Evolutionary conservation across 2,888 invertebrate genomes (phyloP).

Genomic region (Seira sanloemensis): DNA sequence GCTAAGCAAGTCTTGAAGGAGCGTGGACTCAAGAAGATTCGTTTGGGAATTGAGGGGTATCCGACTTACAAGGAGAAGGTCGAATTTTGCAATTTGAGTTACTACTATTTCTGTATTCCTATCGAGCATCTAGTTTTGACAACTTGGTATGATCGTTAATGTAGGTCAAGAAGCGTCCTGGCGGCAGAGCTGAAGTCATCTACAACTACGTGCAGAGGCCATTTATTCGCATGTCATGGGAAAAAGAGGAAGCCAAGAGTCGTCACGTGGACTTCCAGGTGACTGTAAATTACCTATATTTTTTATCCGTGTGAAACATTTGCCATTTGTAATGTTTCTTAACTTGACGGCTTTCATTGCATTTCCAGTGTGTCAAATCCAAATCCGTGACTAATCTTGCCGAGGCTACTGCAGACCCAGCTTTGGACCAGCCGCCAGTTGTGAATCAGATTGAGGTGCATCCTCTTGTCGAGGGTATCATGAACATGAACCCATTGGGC

Average conservation of each 20-base stretch:
- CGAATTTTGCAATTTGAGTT: neutral
- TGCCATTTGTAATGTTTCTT: neutral
- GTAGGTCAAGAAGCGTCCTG: conserved; percentile 87
- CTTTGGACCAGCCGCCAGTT: conserved; percentile 79
- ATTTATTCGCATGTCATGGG: conserved; percentile 99
- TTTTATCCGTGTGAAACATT: neutral
- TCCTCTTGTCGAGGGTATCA: conserved; percentile 66
- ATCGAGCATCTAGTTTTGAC: too few species aligned
- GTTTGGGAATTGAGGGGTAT: conserved; percentile 98
- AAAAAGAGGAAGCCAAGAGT: conserved; percentile 99
- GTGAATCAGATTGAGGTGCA: conserved; percentile 68
- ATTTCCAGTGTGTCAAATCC: conserved; percentile 93
- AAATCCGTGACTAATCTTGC: conserved; percentile 98
- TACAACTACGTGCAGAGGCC: conserved; percentile 99
- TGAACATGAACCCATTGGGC: conserved; percentile 62
- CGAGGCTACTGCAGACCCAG: conserved; percentile 95
- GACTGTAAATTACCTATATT: conserved; percentile 15
- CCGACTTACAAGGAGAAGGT: conserved; percentile 99
- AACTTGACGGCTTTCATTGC: neutral
- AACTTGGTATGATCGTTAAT: neutral
- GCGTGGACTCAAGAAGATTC: conserved; percentile 97
- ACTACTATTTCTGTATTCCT: too few species aligned
- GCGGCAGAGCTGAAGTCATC: conserved; percentile 96
- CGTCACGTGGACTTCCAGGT: conserved; percentile 95
- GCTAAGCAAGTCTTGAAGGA: conserved; percentile 99